phyloP scores from a whole-genome alignment of 2,113 vertebrate genomes.

The Aplodontia rufa region DNA sequence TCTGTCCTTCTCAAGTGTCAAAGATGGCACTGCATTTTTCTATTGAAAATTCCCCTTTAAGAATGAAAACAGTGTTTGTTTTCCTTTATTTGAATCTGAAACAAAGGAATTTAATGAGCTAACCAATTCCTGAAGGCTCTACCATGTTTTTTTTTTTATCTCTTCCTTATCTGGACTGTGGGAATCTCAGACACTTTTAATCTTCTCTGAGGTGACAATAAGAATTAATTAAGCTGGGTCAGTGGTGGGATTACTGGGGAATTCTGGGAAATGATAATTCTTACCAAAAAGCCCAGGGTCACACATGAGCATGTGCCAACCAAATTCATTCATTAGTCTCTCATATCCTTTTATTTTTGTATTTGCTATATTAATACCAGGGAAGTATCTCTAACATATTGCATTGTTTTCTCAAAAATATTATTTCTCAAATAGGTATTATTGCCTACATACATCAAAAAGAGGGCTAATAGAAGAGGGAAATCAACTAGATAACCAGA shows the following conservation, averaged over 20 bases:
- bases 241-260: neutral
- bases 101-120: conserved; percentile 1
- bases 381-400: neutral
- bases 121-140: neutral
- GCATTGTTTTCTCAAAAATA: neutral
- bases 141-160: neutral
- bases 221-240: conserved; percentile 10
- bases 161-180: neutral
- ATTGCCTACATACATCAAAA: neutral
- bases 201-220: neutral
- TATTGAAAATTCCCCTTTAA: neutral
- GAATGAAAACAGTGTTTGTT: neutral
- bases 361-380: neutral
- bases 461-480: neutral
- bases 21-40: neutral
- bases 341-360: conserved; percentile 10
- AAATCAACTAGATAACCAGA: neutral
- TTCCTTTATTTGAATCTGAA: conserved; percentile 9
- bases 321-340: neutral
- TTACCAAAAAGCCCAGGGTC: conserved; percentile 33
- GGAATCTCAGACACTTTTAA: neutral
- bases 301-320: neutral
- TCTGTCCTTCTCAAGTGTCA: neutral
- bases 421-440: neutral
- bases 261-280: conserved; percentile 4